These are phyloP conservation scores for Oryzaephilus surinamensis DNA, from an alignment of 1,140 invertebrate genomes.

Conservation along the genomic window DNA sequence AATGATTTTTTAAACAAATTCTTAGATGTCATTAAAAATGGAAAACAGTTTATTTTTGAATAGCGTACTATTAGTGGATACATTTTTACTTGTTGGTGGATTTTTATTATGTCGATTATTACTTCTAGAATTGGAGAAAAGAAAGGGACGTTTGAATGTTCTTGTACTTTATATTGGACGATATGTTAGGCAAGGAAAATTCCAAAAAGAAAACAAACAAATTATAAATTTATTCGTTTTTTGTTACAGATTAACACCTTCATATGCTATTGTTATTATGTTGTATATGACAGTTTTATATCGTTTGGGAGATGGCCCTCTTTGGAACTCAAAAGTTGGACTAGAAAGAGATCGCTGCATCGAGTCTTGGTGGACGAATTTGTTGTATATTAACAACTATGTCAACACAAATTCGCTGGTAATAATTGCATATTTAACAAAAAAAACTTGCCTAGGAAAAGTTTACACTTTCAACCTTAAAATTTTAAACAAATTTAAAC, in stretches of 20 bases:
- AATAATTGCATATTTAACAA: constrained; percentile 12
- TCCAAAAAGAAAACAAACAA: not conserved
- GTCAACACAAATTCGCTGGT: constrained; percentile 55
- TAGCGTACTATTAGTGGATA: constrained; percentile 54
- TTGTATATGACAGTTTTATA: constrained; percentile 59
- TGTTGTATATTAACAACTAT: constrained; percentile 80
- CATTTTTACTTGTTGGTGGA: constrained; percentile 57
- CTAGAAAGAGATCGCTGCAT: constrained; percentile 54
- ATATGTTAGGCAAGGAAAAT: constrained; percentile 45
- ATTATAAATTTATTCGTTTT: constrained; percentile 9
- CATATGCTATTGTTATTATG: constrained; percentile 53
- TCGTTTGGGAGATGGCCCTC: constrained; percentile 51
- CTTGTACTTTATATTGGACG: constrained; percentile 49
- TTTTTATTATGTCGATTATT: constrained; percentile 53
- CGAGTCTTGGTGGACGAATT: constrained; percentile 72
- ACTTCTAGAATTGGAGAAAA: constrained; percentile 56
- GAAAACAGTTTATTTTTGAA: constrained; percentile 40
- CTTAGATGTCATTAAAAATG: constrained; percentile 13
- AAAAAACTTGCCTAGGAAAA: not conserved
- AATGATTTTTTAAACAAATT: constrained; percentile 17
- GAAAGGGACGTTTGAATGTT: constrained; percentile 48
- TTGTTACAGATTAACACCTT: constrained; percentile 57
- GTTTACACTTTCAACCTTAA: not conserved
- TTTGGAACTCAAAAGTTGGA: constrained; percentile 50
- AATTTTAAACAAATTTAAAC: not conserved